Evolutionary conservation across 2,888 invertebrate species (phyloP).

Genomic region (Ctena decussata): DNA sequence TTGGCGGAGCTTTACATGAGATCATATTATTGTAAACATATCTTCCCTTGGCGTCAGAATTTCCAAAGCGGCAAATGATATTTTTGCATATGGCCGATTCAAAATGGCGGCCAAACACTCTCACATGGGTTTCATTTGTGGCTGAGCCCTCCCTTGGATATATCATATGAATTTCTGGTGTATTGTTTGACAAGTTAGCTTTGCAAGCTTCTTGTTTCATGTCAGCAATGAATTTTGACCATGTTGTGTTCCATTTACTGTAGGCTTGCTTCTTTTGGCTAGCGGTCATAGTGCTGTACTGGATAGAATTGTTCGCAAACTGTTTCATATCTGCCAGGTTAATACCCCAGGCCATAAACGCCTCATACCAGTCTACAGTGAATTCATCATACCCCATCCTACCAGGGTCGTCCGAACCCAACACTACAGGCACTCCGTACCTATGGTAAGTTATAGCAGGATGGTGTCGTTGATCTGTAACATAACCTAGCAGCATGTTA

Average conservation of each 20-base stretch:
- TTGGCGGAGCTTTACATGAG: slow-evolving; percentile 31
- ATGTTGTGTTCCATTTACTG: slow-evolving; percentile 43
- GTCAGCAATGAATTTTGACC: slow-evolving; percentile 34
- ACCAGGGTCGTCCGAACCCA: slow-evolving; percentile 57
- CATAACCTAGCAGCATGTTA: slow-evolving; percentile 60
- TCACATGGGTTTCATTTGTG: slow-evolving; percentile 30
- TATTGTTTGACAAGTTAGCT: background rate
- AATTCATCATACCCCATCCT: slow-evolving; percentile 63
- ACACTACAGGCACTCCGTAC: slow-evolving; percentile 61
- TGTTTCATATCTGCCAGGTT: slow-evolving; percentile 51
- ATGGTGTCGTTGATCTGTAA: slow-evolving; percentile 62
- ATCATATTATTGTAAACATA: slow-evolving; percentile 45
- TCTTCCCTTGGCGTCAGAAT: slow-evolving; percentile 12
- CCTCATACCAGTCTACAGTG: slow-evolving; percentile 65
- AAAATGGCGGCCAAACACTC: slow-evolving; percentile 60
- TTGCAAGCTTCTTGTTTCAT: slow-evolving; percentile 48
- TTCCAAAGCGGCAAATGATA: slow-evolving; percentile 52
- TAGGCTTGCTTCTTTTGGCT: slow-evolving; percentile 37
- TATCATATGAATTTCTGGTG: slow-evolving; percentile 19
- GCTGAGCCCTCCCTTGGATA: slow-evolving; percentile 41
- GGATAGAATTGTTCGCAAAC: slow-evolving; percentile 49
- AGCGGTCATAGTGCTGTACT: slow-evolving; percentile 47
- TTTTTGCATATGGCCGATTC: slow-evolving; percentile 39
- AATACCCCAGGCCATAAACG: slow-evolving; percentile 60
- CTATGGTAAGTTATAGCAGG: slow-evolving; percentile 59